Conservation (phyloP, 2,888 invertebrate genomes). For the Dusona sp. region DNA sequence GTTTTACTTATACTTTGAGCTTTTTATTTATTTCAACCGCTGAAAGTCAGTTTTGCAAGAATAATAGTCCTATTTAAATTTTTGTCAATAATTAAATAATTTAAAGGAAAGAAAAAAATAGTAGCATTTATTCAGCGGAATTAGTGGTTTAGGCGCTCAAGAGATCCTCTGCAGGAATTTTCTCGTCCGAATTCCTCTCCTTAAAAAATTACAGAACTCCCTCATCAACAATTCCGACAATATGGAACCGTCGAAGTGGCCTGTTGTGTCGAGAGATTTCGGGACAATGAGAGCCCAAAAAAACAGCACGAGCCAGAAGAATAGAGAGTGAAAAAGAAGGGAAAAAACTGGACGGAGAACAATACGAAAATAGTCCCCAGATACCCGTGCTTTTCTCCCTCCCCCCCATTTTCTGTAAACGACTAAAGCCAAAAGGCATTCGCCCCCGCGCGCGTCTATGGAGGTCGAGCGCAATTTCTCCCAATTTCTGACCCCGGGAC, state of each 20-base stretch:
- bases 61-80: not conserved
- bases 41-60: not conserved
- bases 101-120: not conserved
- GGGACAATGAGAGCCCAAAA: not conserved
- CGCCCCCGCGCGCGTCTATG: conserved; percentile 31
- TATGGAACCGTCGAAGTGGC: conserved; percentile 60
- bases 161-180: not conserved
- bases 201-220: conserved; percentile 1
- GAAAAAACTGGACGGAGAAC: conserved; percentile 59
- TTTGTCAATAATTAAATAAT: not conserved
- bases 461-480: conserved; percentile 80
- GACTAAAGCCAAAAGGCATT: conserved; percentile 56
- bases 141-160: not conserved
- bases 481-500: conserved; percentile 82
- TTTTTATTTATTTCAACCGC: not conserved
- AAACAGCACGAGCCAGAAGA: not conserved
- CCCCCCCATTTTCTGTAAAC: conserved; percentile 59
- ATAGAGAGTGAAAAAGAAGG: conserved; percentile 13
- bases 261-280: conserved; percentile 45
- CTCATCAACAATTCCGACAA: conserved; percentile 54
- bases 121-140: not conserved
- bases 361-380: conserved; percentile 70
- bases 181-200: not conserved
- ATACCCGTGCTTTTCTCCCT: conserved; percentile 56
- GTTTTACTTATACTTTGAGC: not conserved